Evolutionary conservation across 1,140 invertebrate genomes (phyloP), one percentile per base, ranked within the genome.

Genomic region (Dreissena rostriformis): DNA sequence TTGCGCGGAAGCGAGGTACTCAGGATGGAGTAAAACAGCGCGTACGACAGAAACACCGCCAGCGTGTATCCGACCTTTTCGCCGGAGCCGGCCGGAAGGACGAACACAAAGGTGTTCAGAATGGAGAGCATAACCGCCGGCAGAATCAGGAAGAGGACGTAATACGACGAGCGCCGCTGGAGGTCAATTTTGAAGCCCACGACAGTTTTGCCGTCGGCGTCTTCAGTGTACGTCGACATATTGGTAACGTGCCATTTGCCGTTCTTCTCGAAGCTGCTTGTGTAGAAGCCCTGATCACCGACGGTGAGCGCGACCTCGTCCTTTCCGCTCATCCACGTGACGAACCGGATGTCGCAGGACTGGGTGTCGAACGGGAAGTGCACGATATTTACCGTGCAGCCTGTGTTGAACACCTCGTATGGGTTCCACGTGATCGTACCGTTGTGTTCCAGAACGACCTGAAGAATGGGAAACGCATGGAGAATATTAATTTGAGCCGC

Each of bases 321-420:
- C 10, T 81, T 75, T 39, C 84, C 68, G 84, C 86, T 86, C 49
- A 84, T 82, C 82, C 87, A 91, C 11, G 91, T 86, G n/a, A 84
- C 82, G 49, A 89, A 84, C 26, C 80, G 82, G 5, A 97, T 86
- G 5, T 88, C 89, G 88, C 96, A 97, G 0, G 88, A 93, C 89
- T 97, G 96, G n/a, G 92, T 92, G 90, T 97, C 96, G 80, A 95
- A 96, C 0, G 96, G 96, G 96, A 96, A 97, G 17, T 94, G 92
- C 19, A 93, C 92, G 65, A 97, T 92, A 94, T 99, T 97, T 87
- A 99, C 98, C 94, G 98, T 97, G 92, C 98, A 98, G 93, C 98
- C 83, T 96, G 91, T 78, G 19, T 71, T 61, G 65, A 55, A 72
- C 39, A 82, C 80, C 78, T 29, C 80, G 61, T 17, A 82, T 5